A percentile compares a stretch with the other conserved stretches of the same genome.
Evolutionary conservation across 1,140 invertebrate genomes (phyloP).

Genomic region (Drosophila mauritiana): DNA sequence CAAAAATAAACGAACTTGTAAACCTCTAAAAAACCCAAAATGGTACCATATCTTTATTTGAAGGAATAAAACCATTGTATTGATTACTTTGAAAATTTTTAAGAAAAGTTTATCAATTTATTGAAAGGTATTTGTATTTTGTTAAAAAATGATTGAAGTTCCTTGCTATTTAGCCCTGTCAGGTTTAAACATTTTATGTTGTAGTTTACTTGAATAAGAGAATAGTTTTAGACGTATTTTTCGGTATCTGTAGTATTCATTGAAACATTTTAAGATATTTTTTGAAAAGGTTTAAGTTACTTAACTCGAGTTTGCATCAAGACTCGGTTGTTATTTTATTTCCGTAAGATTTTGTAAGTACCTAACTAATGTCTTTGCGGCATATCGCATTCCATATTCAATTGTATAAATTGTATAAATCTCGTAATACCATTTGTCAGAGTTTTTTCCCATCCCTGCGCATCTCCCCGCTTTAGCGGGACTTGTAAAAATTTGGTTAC

Average conservation of each 20-base stretch:
- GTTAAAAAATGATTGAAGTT: constrained; percentile 77
- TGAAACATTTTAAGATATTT: constrained; percentile 64
- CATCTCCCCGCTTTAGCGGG: constrained; percentile 18
- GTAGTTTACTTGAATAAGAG: constrained; percentile 60
- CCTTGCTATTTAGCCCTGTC: constrained; percentile 44
- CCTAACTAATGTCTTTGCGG: constrained; percentile 69
- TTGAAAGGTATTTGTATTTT: constrained; percentile 61
- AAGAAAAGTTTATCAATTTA: constrained; percentile 63
- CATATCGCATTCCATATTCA: constrained; percentile 33
- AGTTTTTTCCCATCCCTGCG: constrained; percentile 25
- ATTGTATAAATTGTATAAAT: constrained; percentile 74
- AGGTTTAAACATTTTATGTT: constrained; percentile 53
- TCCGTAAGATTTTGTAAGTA: constrained; percentile 72
- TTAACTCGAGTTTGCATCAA: constrained; percentile 44
- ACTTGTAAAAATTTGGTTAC: constrained; percentile 51
- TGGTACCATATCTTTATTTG: neutral
- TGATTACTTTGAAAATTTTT: constrained; percentile 51
- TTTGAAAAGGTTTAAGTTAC: constrained; percentile 59
- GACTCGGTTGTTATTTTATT: constrained; percentile 51
- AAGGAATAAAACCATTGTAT: neutral
- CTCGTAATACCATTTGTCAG: constrained; percentile 63
- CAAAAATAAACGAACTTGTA: constrained; percentile 47
- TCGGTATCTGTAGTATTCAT: constrained; percentile 55
- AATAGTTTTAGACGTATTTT: constrained; percentile 64
- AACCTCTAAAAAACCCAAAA: neutral